phyloP scores from a whole-genome alignment of 2,113 vertebrate genomes.

The Nothocercus julius region DNA sequence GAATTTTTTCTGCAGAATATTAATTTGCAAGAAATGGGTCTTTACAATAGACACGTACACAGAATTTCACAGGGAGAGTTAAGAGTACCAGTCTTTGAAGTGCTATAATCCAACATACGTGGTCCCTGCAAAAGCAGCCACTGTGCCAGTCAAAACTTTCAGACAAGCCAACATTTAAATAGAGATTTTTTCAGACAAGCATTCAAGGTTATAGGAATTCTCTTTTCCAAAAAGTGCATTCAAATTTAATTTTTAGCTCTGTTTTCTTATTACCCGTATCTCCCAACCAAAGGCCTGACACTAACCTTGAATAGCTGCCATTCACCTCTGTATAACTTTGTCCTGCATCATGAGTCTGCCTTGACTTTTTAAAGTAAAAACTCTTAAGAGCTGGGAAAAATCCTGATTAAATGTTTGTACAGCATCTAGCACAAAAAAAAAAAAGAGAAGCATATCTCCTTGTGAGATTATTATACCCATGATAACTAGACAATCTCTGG shows the following conservation, averaged over 20 bases:
- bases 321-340: neutral
- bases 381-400: neutral
- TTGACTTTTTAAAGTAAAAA: neutral
- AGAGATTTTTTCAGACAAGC: neutral
- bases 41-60: neutral
- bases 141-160: neutral
- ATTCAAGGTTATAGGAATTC: neutral
- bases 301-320: neutral
- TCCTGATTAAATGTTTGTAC: neutral
- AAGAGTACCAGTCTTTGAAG: neutral
- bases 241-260: neutral
- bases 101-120: neutral
- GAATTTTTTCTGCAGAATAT: neutral
- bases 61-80: neutral
- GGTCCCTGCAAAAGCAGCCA: neutral
- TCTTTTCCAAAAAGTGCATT: neutral
- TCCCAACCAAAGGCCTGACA: neutral
- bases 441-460: neutral
- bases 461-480: neutral
- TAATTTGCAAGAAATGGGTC: neutral
- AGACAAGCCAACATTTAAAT: neutral
- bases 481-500: neutral
- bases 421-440: neutral
- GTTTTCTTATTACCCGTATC: neutral
- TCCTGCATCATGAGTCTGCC: neutral